These are phyloP conservation scores for Augiades crinisus DNA, from an alignment of 2,888 invertebrate species.

Conservation along the genomic window DNA sequence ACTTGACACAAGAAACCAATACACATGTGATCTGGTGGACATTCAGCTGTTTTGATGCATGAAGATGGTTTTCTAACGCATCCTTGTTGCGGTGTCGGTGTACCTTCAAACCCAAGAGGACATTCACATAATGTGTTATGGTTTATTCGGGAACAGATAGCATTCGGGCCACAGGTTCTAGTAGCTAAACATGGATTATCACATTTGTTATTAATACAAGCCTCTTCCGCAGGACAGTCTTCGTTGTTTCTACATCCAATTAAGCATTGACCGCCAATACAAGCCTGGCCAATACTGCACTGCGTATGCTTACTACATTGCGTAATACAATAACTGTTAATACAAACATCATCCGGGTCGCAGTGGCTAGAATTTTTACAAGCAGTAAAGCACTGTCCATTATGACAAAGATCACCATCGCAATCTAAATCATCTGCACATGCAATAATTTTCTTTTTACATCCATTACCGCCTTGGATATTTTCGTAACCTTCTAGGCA, in stretches of 20 bases:
- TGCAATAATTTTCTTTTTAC: conserved; percentile 84
- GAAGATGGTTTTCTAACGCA: conserved; percentile 90
- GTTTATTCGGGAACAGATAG: conserved; percentile 87
- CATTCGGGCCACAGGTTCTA: conserved; percentile 92
- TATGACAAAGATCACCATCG: conserved; percentile 88
- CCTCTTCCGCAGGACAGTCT: conserved; percentile 88
- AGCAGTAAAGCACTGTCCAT: conserved; percentile 91
- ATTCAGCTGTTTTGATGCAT: conserved; percentile 86
- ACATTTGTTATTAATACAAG: conserved; percentile 93
- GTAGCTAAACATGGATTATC: conserved; percentile 89
- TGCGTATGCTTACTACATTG: conserved; percentile 91
- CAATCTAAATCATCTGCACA: conserved; percentile 89
- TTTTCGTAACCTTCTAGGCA: conserved; percentile 90
- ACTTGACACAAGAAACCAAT: conserved; percentile 89
- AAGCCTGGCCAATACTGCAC: conserved; percentile 90
- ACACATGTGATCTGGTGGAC: conserved; percentile 89
- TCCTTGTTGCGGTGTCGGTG: conserved; percentile 93
- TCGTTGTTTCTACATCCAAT: conserved; percentile 92
- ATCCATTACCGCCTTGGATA: conserved; percentile 81
- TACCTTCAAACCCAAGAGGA: conserved; percentile 92
- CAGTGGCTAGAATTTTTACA: conserved; percentile 90
- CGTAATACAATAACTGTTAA: conserved; percentile 89
- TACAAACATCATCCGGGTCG: conserved; percentile 88
- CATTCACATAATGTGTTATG: conserved; percentile 91
- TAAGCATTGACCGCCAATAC: conserved; percentile 88